phyloP scores from a whole-genome alignment of 2,113 vertebrate genomes.

The Ornithorhynchus anatinus region DNA sequence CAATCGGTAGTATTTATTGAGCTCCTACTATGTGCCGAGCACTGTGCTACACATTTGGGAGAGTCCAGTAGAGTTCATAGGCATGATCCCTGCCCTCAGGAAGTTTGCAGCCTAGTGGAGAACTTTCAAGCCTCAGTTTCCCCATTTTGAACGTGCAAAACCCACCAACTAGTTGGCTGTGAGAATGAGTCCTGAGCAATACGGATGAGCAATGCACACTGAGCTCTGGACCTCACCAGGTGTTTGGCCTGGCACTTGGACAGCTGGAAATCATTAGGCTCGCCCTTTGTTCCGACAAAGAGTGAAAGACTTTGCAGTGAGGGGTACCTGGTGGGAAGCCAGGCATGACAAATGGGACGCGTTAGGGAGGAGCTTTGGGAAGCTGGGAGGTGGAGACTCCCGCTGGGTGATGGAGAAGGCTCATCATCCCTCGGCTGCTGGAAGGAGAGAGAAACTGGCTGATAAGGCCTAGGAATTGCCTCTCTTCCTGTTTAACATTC shows the following conservation, averaged over 20 bases:
- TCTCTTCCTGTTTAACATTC: not conserved
- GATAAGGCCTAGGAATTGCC: not conserved
- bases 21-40: no score
- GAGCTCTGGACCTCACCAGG: not conserved
- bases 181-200: not conserved
- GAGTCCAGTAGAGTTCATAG: no score
- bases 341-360: not conserved
- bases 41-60: no score
- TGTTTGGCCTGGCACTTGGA: not conserved
- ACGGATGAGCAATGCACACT: not conserved
- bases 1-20: no score
- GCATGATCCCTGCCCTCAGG: no score
- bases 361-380: not conserved
- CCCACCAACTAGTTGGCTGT: accelerated
- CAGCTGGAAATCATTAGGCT: not conserved
- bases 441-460: not conserved
- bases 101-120: no score
- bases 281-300: not conserved
- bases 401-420: not conserved
- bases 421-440: not conserved
- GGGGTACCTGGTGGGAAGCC: not conserved
- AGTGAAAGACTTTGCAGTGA: not conserved
- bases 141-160: not conserved
- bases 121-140: not conserved
- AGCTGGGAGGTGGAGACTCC: not conserved